Conservation (phyloP, 2,888 invertebrate genomes). For the Meta bourneti region DNA sequence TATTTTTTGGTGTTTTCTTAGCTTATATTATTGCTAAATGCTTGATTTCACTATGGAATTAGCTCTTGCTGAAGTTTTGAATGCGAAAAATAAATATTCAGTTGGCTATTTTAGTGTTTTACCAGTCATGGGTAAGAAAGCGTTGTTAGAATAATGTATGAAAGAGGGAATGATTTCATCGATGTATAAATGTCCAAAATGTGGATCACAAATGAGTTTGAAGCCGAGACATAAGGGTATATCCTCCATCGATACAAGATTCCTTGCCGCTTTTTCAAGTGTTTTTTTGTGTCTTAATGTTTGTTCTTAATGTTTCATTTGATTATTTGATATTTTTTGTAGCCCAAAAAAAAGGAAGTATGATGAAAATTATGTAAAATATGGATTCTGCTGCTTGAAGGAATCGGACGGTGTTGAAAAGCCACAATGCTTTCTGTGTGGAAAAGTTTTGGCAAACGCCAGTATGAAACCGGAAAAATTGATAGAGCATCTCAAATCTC, state of each 20-base stretch:
- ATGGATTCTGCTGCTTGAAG: background rate
- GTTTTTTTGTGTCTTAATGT: background rate
- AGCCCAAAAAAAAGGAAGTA: too few relatives aligned
- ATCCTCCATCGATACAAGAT: too few relatives aligned
- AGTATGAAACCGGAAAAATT: slow-evolving; percentile 71
- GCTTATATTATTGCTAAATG: background rate
- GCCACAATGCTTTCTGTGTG: slow-evolving; percentile 54
- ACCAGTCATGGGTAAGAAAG: slow-evolving; percentile 46
- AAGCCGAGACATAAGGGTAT: too few relatives aligned
- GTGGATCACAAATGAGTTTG: too few relatives aligned
- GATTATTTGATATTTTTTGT: too few relatives aligned
- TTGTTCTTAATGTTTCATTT: background rate
- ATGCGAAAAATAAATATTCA: slow-evolving; percentile 46
- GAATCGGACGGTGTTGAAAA: slow-evolving; percentile 57
- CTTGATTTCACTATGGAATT: slow-evolving; percentile 35
- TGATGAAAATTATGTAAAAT: too few relatives aligned
- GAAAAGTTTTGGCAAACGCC: slow-evolving; percentile 52
- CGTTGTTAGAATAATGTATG: background rate
- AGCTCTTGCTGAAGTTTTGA: slow-evolving; percentile 43
- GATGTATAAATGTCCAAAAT: too few relatives aligned
- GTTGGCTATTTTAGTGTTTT: slow-evolving; percentile 46
- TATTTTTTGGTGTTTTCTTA: too few relatives aligned
- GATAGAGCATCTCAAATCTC: slow-evolving; percentile 58
- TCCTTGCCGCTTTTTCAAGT: background rate
- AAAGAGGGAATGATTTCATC: too few relatives aligned